Percentiles rank a stretch among this genome's conserved stretches.
Conservation (phyloP, 2,888 invertebrate genomes). For the Limnephilus marmoratus region DNA sequence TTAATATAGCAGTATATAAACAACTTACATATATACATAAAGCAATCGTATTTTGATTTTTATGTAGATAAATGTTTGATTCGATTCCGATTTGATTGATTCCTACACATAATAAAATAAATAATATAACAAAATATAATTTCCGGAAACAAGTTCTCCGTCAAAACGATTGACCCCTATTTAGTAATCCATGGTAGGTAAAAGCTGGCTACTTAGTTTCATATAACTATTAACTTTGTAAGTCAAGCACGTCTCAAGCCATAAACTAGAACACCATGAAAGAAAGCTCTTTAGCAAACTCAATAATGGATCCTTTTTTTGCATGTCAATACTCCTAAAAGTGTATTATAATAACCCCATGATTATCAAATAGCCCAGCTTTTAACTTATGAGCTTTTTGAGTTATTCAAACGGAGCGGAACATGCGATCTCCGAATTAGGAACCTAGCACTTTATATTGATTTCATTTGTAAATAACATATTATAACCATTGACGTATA, state of each 20-base stretch:
- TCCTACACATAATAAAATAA: too few relatives aligned
- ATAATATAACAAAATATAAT: too few relatives aligned
- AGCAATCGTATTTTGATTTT: too few relatives aligned
- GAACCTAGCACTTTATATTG: conserved; percentile 17
- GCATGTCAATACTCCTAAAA: conserved; percentile 5
- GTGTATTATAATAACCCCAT: neutral
- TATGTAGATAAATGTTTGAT: too few relatives aligned
- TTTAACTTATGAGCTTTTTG: conserved; percentile 25
- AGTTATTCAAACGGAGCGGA: conserved; percentile 2
- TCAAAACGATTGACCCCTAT: neutral
- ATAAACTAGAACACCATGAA: neutral
- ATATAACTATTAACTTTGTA: neutral
- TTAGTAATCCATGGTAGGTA: neutral
- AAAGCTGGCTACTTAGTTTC: neutral
- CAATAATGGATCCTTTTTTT: neutral
- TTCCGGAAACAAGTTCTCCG: too few relatives aligned
- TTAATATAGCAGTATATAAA: too few relatives aligned
- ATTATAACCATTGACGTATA: too few relatives aligned
- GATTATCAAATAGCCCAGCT: conserved; percentile 8
- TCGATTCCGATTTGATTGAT: too few relatives aligned
- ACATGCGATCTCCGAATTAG: conserved; percentile 43
- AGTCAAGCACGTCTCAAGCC: neutral
- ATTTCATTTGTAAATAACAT: conserved; percentile 31
- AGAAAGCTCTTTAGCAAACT: neutral
- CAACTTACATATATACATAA: too few relatives aligned